phyloP scores from a whole-genome alignment of 1,140 invertebrate genomes.

The Plectrocnemia conspersa region DNA sequence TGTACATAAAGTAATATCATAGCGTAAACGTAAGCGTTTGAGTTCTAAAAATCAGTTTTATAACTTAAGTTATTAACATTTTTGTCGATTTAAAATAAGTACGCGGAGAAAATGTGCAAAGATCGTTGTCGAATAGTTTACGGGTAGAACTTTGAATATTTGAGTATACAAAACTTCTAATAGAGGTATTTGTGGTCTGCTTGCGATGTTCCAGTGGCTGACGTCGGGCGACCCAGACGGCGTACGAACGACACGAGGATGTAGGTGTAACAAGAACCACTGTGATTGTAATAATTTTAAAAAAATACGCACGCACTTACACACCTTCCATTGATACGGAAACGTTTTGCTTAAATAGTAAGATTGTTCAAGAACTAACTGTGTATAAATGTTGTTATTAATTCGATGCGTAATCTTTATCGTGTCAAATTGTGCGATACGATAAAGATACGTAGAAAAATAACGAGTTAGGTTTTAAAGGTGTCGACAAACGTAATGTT shows the following conservation, averaged over 20 bases:
- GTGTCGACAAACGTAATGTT: slow-evolving; percentile 21
- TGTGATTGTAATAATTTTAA: slow-evolving; percentile 1
- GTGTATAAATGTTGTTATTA: not conserved
- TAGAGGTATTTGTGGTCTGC: slow-evolving; percentile 28
- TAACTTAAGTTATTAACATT: too few relatives aligned
- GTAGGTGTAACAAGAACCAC: not conserved
- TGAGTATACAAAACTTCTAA: not conserved
- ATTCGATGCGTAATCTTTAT: too few relatives aligned
- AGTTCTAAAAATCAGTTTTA: too few relatives aligned
- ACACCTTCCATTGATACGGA: slow-evolving; percentile 6
- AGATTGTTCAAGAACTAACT: not conserved
- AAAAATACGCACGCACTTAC: not conserved
- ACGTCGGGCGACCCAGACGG: not conserved
- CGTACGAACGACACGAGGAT: not conserved
- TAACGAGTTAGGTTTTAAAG: not conserved
- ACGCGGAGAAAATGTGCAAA: too few relatives aligned
- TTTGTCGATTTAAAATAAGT: too few relatives aligned
- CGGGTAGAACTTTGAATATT: not conserved
- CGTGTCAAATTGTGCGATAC: not conserved
- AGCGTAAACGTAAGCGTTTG: too few relatives aligned
- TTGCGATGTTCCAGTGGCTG: slow-evolving; percentile 29
- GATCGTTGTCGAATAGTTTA: not conserved
- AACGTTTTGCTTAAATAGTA: slow-evolving; percentile 18
- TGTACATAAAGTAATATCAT: too few relatives aligned
- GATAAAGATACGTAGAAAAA: not conserved